Conservation (phyloP, 2,888 invertebrate species). For the Thyatira batis region DNA sequence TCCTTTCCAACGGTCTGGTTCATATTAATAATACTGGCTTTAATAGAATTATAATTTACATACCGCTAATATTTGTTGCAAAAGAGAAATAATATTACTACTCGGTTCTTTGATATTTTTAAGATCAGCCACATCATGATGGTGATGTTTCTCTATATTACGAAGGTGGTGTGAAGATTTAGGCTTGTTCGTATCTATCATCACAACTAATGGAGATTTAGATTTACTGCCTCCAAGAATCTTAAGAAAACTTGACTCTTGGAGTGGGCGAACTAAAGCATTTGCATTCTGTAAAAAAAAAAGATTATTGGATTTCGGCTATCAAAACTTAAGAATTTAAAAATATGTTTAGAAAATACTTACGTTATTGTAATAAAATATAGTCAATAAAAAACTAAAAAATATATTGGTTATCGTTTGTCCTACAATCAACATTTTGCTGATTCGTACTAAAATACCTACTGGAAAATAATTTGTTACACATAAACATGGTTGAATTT, state of each 20-base stretch:
- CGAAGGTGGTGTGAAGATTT: not conserved
- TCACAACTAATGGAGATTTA: not conserved
- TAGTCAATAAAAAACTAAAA: not conserved
- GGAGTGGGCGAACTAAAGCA: not conserved
- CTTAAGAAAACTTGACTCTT: not conserved
- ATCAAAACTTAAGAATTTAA: too few species aligned
- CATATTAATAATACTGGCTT: too few species aligned
- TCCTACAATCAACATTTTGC: not conserved
- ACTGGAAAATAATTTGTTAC: not conserved
- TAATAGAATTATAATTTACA: not conserved
- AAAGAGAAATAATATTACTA: not conserved
- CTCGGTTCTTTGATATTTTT: not conserved
- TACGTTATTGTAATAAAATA: not conserved
- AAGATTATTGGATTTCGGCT: not conserved
- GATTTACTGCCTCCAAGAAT: not conserved
- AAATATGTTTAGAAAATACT: not conserved
- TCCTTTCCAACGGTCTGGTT: too few species aligned
- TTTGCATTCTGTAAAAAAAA: not conserved
- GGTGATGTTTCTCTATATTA: not conserved
- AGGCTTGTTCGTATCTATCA: not conserved
- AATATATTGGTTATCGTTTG: not conserved
- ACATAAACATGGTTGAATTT: not conserved
- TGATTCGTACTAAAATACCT: not conserved
- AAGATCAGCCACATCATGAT: not conserved
- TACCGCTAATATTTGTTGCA: not conserved